Conservation (phyloP, 2,888 invertebrate genomes). For the Luffia ferchaultella region DNA sequence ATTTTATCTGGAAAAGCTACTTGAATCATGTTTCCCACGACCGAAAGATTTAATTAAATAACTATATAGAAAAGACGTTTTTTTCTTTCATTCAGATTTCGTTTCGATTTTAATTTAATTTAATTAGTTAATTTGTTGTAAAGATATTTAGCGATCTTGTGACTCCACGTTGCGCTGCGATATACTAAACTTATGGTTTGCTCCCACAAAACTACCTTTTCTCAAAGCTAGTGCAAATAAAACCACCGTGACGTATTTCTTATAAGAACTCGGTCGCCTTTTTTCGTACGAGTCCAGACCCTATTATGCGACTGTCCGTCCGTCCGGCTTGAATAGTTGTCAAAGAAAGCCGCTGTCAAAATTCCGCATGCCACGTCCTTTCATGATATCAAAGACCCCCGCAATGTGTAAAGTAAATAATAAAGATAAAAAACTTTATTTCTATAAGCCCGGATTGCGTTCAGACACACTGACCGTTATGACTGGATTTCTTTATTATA, state of each 20-base stretch:
- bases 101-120: neutral
- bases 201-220: neutral
- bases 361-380: constrained; percentile 22
- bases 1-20: too few relatives aligned
- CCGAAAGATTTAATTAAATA: neutral
- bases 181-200: neutral
- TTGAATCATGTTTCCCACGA: neutral
- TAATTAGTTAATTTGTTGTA: neutral
- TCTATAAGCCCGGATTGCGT: neutral
- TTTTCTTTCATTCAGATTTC: neutral
- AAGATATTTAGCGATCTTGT: too few relatives aligned
- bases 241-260: neutral
- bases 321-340: constrained; percentile 46
- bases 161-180: too few relatives aligned
- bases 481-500: too few relatives aligned
- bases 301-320: constrained; percentile 48
- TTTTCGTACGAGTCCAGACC: neutral
- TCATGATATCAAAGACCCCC: constrained; percentile 1
- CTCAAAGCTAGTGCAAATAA: neutral
- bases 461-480: neutral
- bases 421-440: neutral
- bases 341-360: constrained; percentile 51
- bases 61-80: neutral
- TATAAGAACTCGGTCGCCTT: neutral
- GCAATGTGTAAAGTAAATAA: neutral